These are phyloP conservation scores for Sebastes minor DNA, from an alignment of 2,797 vertebrate species.

Conservation along the genomic window DNA sequence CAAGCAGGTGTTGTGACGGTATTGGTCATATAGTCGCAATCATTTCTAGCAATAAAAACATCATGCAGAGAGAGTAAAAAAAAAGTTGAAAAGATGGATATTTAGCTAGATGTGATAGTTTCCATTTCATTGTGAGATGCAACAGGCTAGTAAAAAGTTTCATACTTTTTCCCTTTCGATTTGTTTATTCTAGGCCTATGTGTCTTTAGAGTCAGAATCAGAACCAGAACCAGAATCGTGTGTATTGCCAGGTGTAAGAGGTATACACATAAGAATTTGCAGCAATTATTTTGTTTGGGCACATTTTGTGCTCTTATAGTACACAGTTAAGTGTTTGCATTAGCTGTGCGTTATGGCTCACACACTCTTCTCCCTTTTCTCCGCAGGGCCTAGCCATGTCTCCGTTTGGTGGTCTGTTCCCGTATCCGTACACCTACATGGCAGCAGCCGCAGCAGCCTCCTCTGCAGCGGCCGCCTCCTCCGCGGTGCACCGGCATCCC, in stretches of 20 bases:
- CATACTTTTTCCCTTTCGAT: too few relatives aligned
- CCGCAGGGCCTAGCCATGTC: constrained; percentile 95
- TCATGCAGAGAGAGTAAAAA: constrained; percentile 87
- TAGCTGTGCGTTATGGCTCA: neutral
- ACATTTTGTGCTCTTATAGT: neutral
- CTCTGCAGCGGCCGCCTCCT: constrained; percentile 86
- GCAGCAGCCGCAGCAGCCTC: constrained; percentile 92
- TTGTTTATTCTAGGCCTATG: too few relatives aligned
- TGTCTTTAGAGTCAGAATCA: too few relatives aligned
- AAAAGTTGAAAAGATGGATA: constrained; percentile 84
- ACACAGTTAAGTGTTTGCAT: neutral
- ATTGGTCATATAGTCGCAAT: constrained; percentile 70
- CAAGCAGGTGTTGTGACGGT: constrained; percentile 88
- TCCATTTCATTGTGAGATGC: constrained; percentile 79
- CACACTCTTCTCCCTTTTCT: constrained; percentile 23
- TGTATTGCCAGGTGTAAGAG: too few relatives aligned
- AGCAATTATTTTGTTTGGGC: neutral
- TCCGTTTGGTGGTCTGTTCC: constrained; percentile 93
- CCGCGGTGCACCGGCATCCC: constrained; percentile 91
- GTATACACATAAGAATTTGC: too few relatives aligned
- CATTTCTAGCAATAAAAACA: constrained; percentile 75
- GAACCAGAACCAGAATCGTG: too few relatives aligned
- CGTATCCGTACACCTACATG: constrained; percentile 98
- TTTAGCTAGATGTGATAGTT: constrained; percentile 81
- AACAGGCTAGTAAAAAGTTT: too few relatives aligned